phyloP scores from a whole-genome alignment of 2,113 vertebrate species.

The Triplophysa tibetana region DNA sequence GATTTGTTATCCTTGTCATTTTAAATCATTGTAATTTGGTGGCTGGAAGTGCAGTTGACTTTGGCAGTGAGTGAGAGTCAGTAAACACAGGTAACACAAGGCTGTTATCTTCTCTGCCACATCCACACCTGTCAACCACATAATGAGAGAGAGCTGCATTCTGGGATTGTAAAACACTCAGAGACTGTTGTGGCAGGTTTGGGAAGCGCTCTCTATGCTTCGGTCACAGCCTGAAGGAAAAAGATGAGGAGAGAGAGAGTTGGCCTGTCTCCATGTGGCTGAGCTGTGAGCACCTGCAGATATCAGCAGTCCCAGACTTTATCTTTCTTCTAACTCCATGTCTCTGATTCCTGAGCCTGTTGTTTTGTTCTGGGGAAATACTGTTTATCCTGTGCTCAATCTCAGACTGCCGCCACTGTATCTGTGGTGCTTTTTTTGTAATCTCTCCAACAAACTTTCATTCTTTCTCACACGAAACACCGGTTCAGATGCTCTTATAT shows the following conservation, averaged over 20 bases:
- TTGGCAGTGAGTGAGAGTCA: slow-evolving; percentile 20
- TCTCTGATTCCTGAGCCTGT: slow-evolving; percentile 5
- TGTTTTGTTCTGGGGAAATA: slow-evolving; percentile 9
- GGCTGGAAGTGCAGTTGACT: slow-evolving; percentile 13
- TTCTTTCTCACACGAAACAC: slow-evolving; percentile 12
- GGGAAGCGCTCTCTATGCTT: slow-evolving; percentile 28
- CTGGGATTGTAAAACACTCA: slow-evolving; percentile 22
- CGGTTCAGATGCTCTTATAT: slow-evolving; percentile 2
- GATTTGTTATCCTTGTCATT: neutral
- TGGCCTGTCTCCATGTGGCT: slow-evolving; percentile 43
- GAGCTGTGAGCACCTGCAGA: slow-evolving; percentile 46
- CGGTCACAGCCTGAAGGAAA: slow-evolving; percentile 37
- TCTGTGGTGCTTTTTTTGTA: slow-evolving; percentile 15
- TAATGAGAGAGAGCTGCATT: slow-evolving; percentile 42
- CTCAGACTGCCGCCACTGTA: slow-evolving; percentile 34
- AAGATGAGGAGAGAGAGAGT: slow-evolving; percentile 10
- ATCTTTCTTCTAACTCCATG: slow-evolving; percentile 17
- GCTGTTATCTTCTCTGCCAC: slow-evolving; percentile 35
- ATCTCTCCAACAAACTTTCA: neutral
- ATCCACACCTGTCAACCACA: slow-evolving; percentile 50
- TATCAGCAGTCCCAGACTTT: slow-evolving; percentile 26
- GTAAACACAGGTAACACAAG: slow-evolving; percentile 6
- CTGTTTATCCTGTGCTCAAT: slow-evolving; percentile 37
- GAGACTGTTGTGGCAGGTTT: slow-evolving; percentile 47
- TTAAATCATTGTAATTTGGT: neutral